phyloP scores from a whole-genome alignment of 2,797 vertebrate genomes.

The Pipistrellus pygmaeus region DNA sequence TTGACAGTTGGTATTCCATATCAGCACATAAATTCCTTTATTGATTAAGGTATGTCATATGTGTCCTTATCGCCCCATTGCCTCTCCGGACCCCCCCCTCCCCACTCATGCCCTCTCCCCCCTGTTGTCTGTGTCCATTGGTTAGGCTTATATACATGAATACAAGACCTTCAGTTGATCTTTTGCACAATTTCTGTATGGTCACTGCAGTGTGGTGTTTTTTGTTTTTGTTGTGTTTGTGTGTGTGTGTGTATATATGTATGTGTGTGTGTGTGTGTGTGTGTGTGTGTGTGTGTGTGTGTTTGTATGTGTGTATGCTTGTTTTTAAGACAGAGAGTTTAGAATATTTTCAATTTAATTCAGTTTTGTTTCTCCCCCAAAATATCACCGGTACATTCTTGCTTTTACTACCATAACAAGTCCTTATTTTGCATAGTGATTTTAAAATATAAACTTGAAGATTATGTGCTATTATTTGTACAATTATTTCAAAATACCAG shows the following conservation, averaged over 20 bases:
- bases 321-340: background rate
- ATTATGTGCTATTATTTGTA: background rate
- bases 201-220: background rate
- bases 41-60: too few relatives aligned
- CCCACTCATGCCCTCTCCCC: too few relatives aligned
- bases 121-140: too few relatives aligned
- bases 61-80: too few relatives aligned
- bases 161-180: too few relatives aligned
- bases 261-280: background rate
- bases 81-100: too few relatives aligned
- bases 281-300: too few relatives aligned
- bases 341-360: background rate
- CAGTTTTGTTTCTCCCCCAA: background rate
- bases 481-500: background rate
- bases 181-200: background rate
- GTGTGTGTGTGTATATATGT: too few relatives aligned
- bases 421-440: background rate
- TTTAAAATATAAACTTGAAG: background rate
- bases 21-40: too few relatives aligned
- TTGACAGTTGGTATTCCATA: too few relatives aligned
- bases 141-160: too few relatives aligned
- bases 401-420: background rate
- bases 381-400: background rate
- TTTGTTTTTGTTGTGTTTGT: background rate
- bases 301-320: too few relatives aligned